A percentile compares a stretch with the other conserved stretches of the same genome.
Conservation (phyloP, 2,113 vertebrate species). For the Gnathonemus echidnorhynchus region DNA sequence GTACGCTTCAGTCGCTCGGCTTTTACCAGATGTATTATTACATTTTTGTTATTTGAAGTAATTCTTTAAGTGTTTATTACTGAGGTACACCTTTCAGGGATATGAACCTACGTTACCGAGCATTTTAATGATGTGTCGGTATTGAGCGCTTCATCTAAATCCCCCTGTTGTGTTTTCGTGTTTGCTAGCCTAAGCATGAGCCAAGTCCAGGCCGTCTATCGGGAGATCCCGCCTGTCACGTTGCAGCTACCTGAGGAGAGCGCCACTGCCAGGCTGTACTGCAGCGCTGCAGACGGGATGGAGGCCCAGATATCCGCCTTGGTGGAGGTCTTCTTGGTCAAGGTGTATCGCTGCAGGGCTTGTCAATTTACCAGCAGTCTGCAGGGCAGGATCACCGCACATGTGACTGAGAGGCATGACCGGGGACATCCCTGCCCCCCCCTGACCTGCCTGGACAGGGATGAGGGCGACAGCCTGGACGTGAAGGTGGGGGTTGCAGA, state of each 20-base stretch:
- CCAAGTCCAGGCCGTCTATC: slow-evolving; percentile 40
- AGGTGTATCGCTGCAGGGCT: slow-evolving; percentile 47
- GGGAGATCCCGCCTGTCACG: slow-evolving; percentile 33
- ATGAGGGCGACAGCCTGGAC: slow-evolving; percentile 27
- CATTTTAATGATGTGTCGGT: background rate
- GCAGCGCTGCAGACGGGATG: slow-evolving; percentile 40
- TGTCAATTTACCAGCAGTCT: slow-evolving; percentile 55
- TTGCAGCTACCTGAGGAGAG: slow-evolving; percentile 28
- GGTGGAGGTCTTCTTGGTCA: slow-evolving; percentile 57
- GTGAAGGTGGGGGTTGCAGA: slow-evolving; percentile 24
- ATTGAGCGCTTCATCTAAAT: background rate
- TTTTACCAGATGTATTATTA: background rate
- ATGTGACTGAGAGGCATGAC: slow-evolving; percentile 37
- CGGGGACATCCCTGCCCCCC: background rate
- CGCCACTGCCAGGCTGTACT: slow-evolving; percentile 37
- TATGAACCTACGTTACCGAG: background rate
- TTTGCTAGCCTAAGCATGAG: slow-evolving; percentile 27
- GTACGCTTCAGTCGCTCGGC: background rate
- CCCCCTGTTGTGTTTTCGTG: background rate
- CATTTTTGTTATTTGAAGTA: background rate
- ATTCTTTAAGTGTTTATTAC: background rate
- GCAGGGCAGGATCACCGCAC: slow-evolving; percentile 43
- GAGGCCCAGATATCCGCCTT: slow-evolving; percentile 32
- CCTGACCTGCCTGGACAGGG: slow-evolving; percentile 27
- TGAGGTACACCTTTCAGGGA: background rate